These are phyloP conservation scores for Anarrhichthys ocellatus DNA, from an alignment of 2,113 vertebrate species.

Conservation along the genomic window DNA sequence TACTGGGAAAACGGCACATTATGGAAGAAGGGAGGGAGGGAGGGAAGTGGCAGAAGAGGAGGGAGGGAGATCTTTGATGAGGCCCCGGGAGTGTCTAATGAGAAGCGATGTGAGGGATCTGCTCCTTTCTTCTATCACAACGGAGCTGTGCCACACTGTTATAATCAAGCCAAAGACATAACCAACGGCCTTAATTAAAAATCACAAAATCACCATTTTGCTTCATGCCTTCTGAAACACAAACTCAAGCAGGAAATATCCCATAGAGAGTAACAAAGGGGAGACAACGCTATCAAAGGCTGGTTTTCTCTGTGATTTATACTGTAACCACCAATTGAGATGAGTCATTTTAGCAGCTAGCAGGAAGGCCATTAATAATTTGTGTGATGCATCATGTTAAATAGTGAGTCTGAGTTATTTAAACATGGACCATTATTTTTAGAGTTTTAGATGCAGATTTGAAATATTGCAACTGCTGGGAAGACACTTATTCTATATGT, in stretches of 20 bases:
- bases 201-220: slow-evolving; percentile 75
- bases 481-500: neutral
- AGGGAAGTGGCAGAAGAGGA: slow-evolving; percentile 62
- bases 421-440: neutral
- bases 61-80: slow-evolving; percentile 79
- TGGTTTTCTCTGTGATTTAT: slow-evolving; percentile 58
- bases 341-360: slow-evolving; percentile 47
- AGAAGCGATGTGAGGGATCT: slow-evolving; percentile 73
- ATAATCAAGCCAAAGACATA: slow-evolving; percentile 77
- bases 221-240: slow-evolving; percentile 61
- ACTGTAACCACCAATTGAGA: slow-evolving; percentile 27
- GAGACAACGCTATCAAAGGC: slow-evolving; percentile 55
- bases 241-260: slow-evolving; percentile 58
- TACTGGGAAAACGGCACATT: slow-evolving; percentile 75
- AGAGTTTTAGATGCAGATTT: neutral
- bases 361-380: slow-evolving; percentile 9
- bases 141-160: slow-evolving; percentile 62
- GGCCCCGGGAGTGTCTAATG: slow-evolving; percentile 82
- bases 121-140: slow-evolving; percentile 65
- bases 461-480: neutral
- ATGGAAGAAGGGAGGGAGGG: slow-evolving; percentile 71
- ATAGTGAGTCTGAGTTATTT: neutral
- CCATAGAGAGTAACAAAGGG: slow-evolving; percentile 34
- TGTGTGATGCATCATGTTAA: slow-evolving; percentile 10
- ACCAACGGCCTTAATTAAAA: slow-evolving; percentile 81